Evolutionary conservation across 2,888 invertebrate species (phyloP).

Genomic region (Rhynchonema sp.): DNA sequence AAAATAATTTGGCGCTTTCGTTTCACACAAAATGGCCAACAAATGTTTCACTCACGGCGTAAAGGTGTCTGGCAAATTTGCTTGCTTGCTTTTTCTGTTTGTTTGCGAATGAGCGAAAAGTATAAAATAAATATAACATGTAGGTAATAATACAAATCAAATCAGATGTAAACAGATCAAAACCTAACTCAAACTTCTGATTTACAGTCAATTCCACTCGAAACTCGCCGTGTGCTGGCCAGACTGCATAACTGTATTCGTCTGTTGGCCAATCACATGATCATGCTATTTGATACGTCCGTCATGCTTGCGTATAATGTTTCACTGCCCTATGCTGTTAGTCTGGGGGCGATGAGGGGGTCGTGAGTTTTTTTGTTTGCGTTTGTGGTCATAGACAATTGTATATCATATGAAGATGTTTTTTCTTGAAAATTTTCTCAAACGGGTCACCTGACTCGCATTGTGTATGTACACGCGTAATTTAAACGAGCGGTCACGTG

Average conservation of each 20-base stretch:
- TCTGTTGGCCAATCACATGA: constrained; percentile 61
- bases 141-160: constrained; percentile 1
- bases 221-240: constrained; percentile 64
- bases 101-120: constrained; percentile 1
- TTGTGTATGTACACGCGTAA: too few relatives aligned
- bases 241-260: constrained; percentile 71
- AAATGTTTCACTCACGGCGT: too few relatives aligned
- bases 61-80: too few relatives aligned
- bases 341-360: too few relatives aligned
- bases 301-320: constrained; percentile 66
- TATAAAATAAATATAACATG: constrained; percentile 5
- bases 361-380: background rate
- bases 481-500: too few relatives aligned
- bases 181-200: too few relatives aligned
- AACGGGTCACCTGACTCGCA: too few relatives aligned
- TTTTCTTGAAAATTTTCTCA: background rate
- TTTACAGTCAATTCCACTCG: constrained; percentile 46
- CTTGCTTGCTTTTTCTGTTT: constrained; percentile 3
- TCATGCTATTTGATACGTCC: constrained; percentile 77
- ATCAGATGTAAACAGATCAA: too few relatives aligned
- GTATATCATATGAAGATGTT: background rate
- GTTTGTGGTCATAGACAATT: background rate
- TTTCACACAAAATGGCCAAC: too few relatives aligned
- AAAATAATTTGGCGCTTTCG: too few relatives aligned
- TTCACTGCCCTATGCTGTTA: constrained; percentile 38